Evolutionary conservation across 1,140 invertebrate species (phyloP).

Genomic region (Mercenaria mercenaria): DNA sequence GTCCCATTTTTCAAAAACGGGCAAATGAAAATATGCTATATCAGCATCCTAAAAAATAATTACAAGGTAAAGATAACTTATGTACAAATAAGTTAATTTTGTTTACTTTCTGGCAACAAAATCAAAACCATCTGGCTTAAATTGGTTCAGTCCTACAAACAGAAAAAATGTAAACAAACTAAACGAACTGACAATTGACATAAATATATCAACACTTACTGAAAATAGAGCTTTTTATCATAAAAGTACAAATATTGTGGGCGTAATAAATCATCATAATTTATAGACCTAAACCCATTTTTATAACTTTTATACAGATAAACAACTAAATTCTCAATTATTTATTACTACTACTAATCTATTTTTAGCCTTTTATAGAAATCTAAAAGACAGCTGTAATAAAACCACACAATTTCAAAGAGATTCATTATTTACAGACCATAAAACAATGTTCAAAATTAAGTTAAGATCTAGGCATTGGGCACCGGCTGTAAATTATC

Average conservation of each 20-base stretch:
- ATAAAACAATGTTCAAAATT: slow-evolving; percentile 42
- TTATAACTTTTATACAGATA: background rate
- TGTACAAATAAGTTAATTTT: too few species aligned
- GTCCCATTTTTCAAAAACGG: too few species aligned
- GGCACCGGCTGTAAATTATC: background rate
- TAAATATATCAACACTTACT: too few species aligned
- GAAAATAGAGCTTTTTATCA: background rate
- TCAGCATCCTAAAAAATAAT: too few species aligned
- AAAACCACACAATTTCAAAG: slow-evolving; percentile 4
- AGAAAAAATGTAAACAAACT: background rate
- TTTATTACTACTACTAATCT: background rate
- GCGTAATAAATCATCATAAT: background rate
- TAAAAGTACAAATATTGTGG: slow-evolving; percentile 19
- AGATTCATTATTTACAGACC: slow-evolving; percentile 15
- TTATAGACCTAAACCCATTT: background rate
- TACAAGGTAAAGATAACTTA: too few species aligned
- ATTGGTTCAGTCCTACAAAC: too few species aligned
- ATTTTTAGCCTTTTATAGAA: slow-evolving; percentile 14
- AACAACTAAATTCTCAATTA: background rate
- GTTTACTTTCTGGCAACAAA: too few species aligned
- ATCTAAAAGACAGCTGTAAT: background rate
- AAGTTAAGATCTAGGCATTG: background rate
- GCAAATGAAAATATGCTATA: too few species aligned
- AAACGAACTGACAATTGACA: background rate
- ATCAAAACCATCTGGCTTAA: too few species aligned